phyloP scores from a whole-genome alignment of 1,140 invertebrate species.

The Myzus persicae region DNA sequence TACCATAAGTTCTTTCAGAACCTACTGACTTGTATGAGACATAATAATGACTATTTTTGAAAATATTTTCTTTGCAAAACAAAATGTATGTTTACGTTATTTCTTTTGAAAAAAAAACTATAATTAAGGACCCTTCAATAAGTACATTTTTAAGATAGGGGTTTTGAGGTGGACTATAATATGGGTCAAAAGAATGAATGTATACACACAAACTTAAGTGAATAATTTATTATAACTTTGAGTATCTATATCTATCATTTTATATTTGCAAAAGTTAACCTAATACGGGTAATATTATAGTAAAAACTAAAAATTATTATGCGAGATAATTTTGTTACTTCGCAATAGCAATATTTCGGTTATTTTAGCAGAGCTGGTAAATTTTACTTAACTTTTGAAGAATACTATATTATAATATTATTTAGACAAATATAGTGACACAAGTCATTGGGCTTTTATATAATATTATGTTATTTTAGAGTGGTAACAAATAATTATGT shows the following conservation, averaged over 20 bases:
- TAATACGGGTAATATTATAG: not conserved
- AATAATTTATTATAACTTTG: slow-evolving; percentile 27
- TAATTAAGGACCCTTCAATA: slow-evolving; percentile 24
- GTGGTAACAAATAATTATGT: not conserved
- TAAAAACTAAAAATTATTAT: not conserved
- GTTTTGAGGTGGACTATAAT: not conserved
- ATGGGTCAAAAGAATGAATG: slow-evolving; percentile 22
- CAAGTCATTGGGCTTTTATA: not conserved
- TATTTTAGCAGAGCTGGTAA: not conserved
- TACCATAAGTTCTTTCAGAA: not conserved
- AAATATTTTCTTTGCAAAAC: not conserved
- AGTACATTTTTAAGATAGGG: not conserved
- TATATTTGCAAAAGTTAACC: not conserved
- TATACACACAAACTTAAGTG: not conserved
- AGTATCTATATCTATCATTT: not conserved
- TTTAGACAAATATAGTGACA: not conserved
- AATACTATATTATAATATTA: not conserved
- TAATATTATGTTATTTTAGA: not conserved
- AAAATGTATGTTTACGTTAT: slow-evolving; percentile 1
- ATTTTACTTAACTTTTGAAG: not conserved
- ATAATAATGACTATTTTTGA: not conserved
- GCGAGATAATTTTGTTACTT: not conserved
- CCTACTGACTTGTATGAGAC: not conserved
- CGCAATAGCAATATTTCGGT: not conserved
- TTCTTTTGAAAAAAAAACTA: slow-evolving; percentile 30